phyloP scores from a whole-genome alignment of 2,888 invertebrate genomes.

The Axea sp. region DNA sequence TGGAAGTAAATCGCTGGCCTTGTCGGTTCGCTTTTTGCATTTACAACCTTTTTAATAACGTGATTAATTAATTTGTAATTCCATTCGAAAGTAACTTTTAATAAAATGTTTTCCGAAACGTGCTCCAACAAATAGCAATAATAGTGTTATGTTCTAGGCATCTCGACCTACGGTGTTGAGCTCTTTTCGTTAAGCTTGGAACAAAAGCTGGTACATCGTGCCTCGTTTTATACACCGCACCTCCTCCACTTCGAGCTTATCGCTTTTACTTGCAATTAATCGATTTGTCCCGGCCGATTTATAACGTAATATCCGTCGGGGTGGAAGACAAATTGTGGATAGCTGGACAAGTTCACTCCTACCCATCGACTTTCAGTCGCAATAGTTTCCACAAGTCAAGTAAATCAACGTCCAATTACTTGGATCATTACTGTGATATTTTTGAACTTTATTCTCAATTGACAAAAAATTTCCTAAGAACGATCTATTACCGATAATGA shows the following conservation, averaged over 20 bases:
- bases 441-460: slow-evolving; percentile 14
- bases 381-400: slow-evolving; percentile 47
- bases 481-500: slow-evolving; percentile 1
- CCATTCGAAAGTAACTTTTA: no score
- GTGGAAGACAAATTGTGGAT: slow-evolving; percentile 57
- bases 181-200: slow-evolving; percentile 58
- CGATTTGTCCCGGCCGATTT: slow-evolving; percentile 62
- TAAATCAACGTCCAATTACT: slow-evolving; percentile 55
- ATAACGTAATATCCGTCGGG: slow-evolving; percentile 62
- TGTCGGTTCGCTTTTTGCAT: no score
- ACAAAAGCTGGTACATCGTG: slow-evolving; percentile 58
- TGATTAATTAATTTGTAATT: no score
- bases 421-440: slow-evolving; percentile 34
- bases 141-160: slow-evolving; percentile 30
- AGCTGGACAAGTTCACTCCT: slow-evolving; percentile 54
- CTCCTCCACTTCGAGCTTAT: slow-evolving; percentile 56
- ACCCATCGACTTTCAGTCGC: slow-evolving; percentile 17
- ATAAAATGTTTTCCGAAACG: slow-evolving; percentile 3
- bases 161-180: slow-evolving; percentile 34
- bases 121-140: slow-evolving; percentile 25
- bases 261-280: slow-evolving; percentile 62
- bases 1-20: no score
- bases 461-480: not conserved
- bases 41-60: no score
- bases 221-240: slow-evolving; percentile 53